These are phyloP conservation scores for Stichopus horrens DNA, from an alignment of 53 echinoderm and acorn worm species.

Conservation along the genomic window DNA sequence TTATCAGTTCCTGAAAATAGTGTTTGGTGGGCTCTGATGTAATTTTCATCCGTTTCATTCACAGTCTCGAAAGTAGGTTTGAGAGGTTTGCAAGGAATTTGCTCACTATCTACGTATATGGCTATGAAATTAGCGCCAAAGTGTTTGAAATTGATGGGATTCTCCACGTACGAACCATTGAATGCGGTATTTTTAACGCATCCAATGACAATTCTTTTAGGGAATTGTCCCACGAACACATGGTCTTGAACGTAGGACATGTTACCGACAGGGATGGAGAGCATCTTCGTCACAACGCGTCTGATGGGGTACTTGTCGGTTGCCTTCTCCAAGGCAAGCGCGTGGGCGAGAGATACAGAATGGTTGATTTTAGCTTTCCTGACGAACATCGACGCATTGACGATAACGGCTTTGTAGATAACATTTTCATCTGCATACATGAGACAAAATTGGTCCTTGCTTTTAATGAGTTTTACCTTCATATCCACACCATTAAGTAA, in stretches of 20 bases:
- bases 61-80: slow-evolving; percentile 46
- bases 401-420: slow-evolving; percentile 63
- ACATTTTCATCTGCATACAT: slow-evolving; percentile 55
- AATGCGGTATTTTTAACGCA: slow-evolving; percentile 59
- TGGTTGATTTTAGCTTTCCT: slow-evolving; percentile 73
- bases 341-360: slow-evolving; percentile 59
- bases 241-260: slow-evolving; percentile 61
- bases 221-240: slow-evolving; percentile 59
- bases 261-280: slow-evolving; percentile 62
- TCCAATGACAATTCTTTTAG: slow-evolving; percentile 58
- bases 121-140: slow-evolving; percentile 55
- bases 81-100: slow-evolving; percentile 64
- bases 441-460: slow-evolving; percentile 66
- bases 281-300: slow-evolving; percentile 52
- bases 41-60: not conserved
- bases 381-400: slow-evolving; percentile 64
- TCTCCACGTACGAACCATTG: slow-evolving; percentile 57
- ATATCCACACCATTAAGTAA: too few species aligned
- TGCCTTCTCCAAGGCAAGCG: slow-evolving; percentile 65
- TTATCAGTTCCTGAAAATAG: slow-evolving; percentile 60
- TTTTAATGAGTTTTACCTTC: too few species aligned
- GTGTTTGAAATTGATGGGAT: slow-evolving; percentile 73
- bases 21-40: slow-evolving; percentile 34
- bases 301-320: slow-evolving; percentile 77
- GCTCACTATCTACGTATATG: slow-evolving; percentile 58